Evolutionary conservation across 1,140 invertebrate species (phyloP).

Genomic region (Solenopsis invicta): DNA sequence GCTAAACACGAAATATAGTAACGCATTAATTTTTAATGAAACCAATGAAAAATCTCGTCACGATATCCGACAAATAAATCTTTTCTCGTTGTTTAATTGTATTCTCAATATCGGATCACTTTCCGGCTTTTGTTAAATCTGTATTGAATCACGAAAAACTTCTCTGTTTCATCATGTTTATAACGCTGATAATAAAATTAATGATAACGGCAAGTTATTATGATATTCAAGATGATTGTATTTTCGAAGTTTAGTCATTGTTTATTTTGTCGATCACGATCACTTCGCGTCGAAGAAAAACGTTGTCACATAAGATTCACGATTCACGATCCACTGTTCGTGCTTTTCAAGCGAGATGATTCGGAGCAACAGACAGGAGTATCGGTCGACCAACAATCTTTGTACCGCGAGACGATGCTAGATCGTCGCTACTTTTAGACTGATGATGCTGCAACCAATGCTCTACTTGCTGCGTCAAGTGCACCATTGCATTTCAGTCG

Average conservation of each 20-base stretch:
- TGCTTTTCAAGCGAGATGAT: neutral
- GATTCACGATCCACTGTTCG: neutral
- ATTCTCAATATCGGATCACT: neutral
- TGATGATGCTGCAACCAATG: neutral
- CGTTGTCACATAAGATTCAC: neutral
- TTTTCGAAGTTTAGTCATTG: neutral
- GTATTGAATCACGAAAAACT: neutral
- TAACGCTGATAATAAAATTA: neutral
- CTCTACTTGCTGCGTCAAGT: neutral
- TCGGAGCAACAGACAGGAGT: neutral
- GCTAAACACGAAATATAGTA: neutral
- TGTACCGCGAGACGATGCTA: neutral
- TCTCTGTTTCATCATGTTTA: neutral
- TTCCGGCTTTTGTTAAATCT: neutral
- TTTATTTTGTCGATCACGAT: conserved; percentile 8
- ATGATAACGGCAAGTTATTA: neutral
- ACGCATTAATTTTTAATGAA: neutral
- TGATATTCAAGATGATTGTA: neutral
- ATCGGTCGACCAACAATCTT: neutral
- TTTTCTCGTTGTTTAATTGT: neutral
- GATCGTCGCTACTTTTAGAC: conserved; percentile 41
- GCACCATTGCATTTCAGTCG: neutral
- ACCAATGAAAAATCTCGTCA: neutral
- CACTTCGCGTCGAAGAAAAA: neutral
- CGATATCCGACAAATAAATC: neutral